Evolutionary conservation across 2,797 vertebrate genomes (phyloP), one percentile per base, ranked within the genome.

Genomic region (Periparus ater): DNA sequence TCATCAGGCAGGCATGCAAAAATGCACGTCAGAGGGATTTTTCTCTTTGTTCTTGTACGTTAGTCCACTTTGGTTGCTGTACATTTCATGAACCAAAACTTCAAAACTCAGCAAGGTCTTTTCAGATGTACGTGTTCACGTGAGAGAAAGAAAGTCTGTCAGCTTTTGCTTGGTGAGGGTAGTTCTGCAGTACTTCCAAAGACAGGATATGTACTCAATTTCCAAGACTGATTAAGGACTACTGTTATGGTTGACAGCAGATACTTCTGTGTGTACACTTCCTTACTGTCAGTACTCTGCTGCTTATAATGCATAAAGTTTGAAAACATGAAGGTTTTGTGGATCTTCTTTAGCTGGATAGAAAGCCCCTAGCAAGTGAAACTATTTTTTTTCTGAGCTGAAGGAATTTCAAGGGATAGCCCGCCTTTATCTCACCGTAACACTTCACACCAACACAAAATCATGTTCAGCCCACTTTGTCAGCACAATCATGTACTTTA

Each of bases 71-170:
- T 67, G 13, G 4, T 34, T 19, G 15, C 25, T 42, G 36, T 53
- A 3, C 20, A 1, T 15, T 30, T 32, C 0, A 0, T 3, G 6
- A 78, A 63, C 7, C 13, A 40, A 70, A 71, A 17, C 47, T 78
- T 57, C 61, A 61, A 77, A 53, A 60, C 27, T 50, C 57, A 38
- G 19, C 27, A 29, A 50, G 5, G 2, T 21, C 62, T 80, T 89
- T 85, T 81, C 29, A 68, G 26, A 68, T 70, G 32, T 62, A 11
- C 32, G 1, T 42, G 17, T 40, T 60, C 32, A 50, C 32, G 45
- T 42, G 66, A 81, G 27, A 89, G 89, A 51, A 61, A 81, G 27
- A 88, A 91, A 51, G 26, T 4, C 18, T 70, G 27, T n/a, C 25
- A 62, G 0, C 6, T 70, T 66, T 67, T 62, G 5, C 1, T 3